Evolutionary conservation across 1,140 invertebrate species (phyloP), one percentile per base, ranked within the genome.

Genomic region (Gryllus bimaculatus): DNA sequence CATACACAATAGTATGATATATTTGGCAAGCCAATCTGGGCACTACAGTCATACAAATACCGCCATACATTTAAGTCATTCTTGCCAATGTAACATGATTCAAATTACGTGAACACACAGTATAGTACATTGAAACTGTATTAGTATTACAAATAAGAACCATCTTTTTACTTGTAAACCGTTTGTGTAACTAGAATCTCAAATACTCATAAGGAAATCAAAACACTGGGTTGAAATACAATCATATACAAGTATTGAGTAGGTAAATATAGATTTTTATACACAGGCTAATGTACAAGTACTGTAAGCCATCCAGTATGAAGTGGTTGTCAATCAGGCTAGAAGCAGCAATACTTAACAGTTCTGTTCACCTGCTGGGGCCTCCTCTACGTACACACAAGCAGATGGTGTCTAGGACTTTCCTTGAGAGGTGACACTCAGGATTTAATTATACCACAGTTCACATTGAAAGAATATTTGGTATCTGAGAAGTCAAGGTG

Each of bases 1-100:
- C 54, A 66, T 18, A 66, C 54, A 66, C 54, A 10, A 66, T 10
- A 66, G 54, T 13, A 66, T 66, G 10, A 66, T 18, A 66, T 18
- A 66, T 66, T 66, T 66, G 54, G 54, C 54, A 66, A 66, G 54
- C 54, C 54, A 66, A 66, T 66, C 54, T 66, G 54, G 54, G 54
- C 54, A 66, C 54, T 66, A 66, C 54, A 66, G 54, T 66, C 54
- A 66, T 66, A 66, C 54, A 66, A 66, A 66, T 66, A 66, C 54
- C 54, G 18, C 54, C 18, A 13, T 66, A 13, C 54, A 18, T 66
- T 66, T 66, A 66, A 66, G 18, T 66, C 54, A 66, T 66, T 66
- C 54, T 66, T 66, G 54, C 54, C 54, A 66, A 66, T 66, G 54
- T 66, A 66, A 13, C 10, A 66, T 10, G 54, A 66, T 66, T 66